These are phyloP conservation scores for Drosophila setifemur DNA, from an alignment of 1,140 invertebrate genomes.

Conservation along the genomic window DNA sequence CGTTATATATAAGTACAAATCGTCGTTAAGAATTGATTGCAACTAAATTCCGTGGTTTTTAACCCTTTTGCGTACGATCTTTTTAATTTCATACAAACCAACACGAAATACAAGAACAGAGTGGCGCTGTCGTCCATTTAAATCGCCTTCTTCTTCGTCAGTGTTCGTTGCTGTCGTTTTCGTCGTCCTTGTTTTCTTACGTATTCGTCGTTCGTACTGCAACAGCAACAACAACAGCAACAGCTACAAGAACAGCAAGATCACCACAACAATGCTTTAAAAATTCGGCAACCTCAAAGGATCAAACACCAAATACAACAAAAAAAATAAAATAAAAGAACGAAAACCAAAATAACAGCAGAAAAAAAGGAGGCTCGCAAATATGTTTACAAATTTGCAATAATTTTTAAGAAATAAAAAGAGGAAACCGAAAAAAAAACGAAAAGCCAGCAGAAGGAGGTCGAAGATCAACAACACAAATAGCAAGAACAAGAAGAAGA, in stretches of 20 bases:
- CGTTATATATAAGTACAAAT: not conserved
- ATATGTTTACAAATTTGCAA: slow-evolving; percentile 51
- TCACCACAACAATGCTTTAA: slow-evolving; percentile 47
- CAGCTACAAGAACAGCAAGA: slow-evolving; percentile 12
- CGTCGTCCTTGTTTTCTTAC: slow-evolving; percentile 57
- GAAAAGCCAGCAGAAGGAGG: not conserved
- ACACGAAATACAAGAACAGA: not conserved
- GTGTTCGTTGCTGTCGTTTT: slow-evolving; percentile 34
- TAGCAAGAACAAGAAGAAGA: not conserved
- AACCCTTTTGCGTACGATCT: not conserved
- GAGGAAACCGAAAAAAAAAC: too few relatives aligned
- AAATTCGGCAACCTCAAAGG: slow-evolving; percentile 21
- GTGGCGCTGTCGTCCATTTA: slow-evolving; percentile 32
- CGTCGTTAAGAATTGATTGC: not conserved
- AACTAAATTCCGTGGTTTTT: not conserved
- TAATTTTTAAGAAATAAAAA: slow-evolving; percentile 34
- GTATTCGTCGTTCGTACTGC: slow-evolving; percentile 35
- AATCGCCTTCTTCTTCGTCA: slow-evolving; percentile 32
- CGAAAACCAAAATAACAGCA: slow-evolving; percentile 9
- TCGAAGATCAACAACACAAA: too few relatives aligned
- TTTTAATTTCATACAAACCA: not conserved
- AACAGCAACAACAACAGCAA: slow-evolving; percentile 25
- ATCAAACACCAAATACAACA: not conserved
- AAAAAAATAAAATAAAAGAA: slow-evolving; percentile 7
- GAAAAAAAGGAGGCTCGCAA: slow-evolving; percentile 23